A percentile compares a stretch with the other conserved stretches of the same genome.
Conservation (phyloP, 1,140 invertebrate genomes). For the Drosophila kohkoa region DNA sequence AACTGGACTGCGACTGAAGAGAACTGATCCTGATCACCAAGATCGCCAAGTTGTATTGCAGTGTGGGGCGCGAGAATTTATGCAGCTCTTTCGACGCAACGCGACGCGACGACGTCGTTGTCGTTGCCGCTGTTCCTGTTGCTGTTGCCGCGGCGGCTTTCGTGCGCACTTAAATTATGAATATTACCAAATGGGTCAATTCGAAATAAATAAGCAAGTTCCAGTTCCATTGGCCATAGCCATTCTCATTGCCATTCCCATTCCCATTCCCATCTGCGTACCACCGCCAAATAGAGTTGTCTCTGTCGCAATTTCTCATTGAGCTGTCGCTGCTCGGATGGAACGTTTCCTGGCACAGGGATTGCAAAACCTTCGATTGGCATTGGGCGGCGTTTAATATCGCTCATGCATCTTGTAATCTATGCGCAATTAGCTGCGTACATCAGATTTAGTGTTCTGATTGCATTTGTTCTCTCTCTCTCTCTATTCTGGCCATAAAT, state of each 20-base stretch:
- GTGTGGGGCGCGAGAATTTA: constrained; percentile 72
- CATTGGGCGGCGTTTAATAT: constrained; percentile 72
- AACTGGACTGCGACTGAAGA: constrained; percentile 10
- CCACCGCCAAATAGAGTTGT: constrained; percentile 75
- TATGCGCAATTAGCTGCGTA: constrained; percentile 81
- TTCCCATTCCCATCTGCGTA: constrained; percentile 8
- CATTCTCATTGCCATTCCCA: constrained; percentile 18
- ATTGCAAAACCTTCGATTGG: constrained; percentile 18
- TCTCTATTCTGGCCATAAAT: constrained; percentile 57
- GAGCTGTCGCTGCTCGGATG: constrained; percentile 64
- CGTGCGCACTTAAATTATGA: constrained; percentile 81
- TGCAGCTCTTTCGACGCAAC: constrained; percentile 56
- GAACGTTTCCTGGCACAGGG: constrained; percentile 36
- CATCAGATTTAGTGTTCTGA: constrained; percentile 81
- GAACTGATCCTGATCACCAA: constrained; percentile 55
- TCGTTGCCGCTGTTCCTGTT: constrained; percentile 26
- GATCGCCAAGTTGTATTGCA: constrained; percentile 7
- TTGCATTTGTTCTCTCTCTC: constrained; percentile 57
- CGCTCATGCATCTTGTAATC: constrained; percentile 80
- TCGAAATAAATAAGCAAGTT: constrained; percentile 80
- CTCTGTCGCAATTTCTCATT: constrained; percentile 78
- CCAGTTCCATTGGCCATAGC: constrained; percentile 1
- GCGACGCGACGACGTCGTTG: constrained; percentile 30
- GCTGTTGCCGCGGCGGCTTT: constrained; percentile 58
- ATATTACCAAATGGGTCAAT: constrained; percentile 84